phyloP scores from a whole-genome alignment of 2,113 vertebrate genomes.

The Oxyura jamaicensis region DNA sequence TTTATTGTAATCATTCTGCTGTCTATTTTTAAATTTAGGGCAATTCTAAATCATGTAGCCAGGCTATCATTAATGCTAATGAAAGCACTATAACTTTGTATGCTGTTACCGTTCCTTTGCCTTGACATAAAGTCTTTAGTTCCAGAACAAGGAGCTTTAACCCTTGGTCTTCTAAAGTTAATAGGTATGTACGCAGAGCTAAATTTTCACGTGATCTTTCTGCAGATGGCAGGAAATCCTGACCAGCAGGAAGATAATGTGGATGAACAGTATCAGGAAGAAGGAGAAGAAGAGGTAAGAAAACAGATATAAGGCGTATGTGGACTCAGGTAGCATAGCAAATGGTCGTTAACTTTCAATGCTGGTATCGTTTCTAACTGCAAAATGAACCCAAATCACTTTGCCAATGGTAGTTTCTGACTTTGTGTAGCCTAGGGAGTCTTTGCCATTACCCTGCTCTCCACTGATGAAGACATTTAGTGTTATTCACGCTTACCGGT shows the following conservation, averaged over 20 bases:
- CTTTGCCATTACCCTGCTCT: neutral
- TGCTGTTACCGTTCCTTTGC: neutral
- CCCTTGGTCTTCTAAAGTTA: neutral
- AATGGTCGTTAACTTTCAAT: neutral
- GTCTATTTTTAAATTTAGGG: constrained; percentile 10
- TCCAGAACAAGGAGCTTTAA: constrained; percentile 22
- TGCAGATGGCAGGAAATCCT: constrained; percentile 94
- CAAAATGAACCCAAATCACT: neutral
- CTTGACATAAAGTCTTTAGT: neutral
- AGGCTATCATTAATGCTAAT: neutral
- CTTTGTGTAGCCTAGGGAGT: neutral
- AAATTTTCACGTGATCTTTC: constrained; percentile 28
- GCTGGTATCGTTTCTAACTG: neutral
- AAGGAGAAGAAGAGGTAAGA: constrained; percentile 92
- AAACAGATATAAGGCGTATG: too few species aligned
- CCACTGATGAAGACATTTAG: neutral
- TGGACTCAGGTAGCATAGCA: neutral
- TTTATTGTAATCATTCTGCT: neutral
- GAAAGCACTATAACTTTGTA: neutral
- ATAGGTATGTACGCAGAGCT: neutral
- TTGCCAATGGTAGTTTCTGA: neutral
- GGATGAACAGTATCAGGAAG: constrained; percentile 97
- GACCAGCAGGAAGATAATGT: constrained; percentile 95
- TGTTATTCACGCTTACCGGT: neutral
- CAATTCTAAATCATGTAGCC: constrained; percentile 5